These are phyloP conservation scores for Tetragnatha versicolor DNA, from an alignment of 1,140 invertebrate genomes.

Conservation along the genomic window DNA sequence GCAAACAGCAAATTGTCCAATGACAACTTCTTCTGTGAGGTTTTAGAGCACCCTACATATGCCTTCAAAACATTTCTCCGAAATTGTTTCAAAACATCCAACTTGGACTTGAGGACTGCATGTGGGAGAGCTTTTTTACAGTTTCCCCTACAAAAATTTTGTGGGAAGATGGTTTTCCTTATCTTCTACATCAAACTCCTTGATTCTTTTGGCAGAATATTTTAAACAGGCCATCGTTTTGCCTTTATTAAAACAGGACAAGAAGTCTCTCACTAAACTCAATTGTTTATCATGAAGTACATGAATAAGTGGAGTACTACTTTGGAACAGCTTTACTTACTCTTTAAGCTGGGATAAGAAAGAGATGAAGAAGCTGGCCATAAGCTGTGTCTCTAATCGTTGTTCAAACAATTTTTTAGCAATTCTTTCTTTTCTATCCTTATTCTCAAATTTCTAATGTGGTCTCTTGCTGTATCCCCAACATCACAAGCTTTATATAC, in stretches of 20 bases:
- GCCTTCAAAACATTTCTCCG: not conserved
- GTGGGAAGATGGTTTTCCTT: not conserved
- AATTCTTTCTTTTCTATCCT: too few species aligned
- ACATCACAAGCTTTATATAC: not conserved
- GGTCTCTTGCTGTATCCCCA: not conserved
- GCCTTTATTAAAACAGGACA: not conserved
- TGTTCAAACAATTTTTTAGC: too few species aligned
- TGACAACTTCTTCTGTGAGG: not conserved
- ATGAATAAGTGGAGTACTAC: not conserved
- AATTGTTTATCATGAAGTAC: constrained; percentile 6
- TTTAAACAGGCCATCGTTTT: not conserved
- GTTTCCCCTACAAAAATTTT: constrained; percentile 15
- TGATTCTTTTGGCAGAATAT: not conserved
- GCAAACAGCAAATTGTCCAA: not conserved
- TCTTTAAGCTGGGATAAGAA: too few species aligned
- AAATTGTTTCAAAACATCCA: not conserved
- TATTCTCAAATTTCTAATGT: not conserved
- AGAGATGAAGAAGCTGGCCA: too few species aligned
- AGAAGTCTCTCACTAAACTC: not conserved
- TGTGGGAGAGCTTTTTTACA: not conserved
- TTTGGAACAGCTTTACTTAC: not conserved
- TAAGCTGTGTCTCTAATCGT: too few species aligned
- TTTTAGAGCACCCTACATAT: not conserved
- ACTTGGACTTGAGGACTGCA: not conserved
- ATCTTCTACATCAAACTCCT: not conserved